These are phyloP conservation scores for Nineta flava DNA, from an alignment of 2,888 invertebrate species.

Conservation along the genomic window DNA sequence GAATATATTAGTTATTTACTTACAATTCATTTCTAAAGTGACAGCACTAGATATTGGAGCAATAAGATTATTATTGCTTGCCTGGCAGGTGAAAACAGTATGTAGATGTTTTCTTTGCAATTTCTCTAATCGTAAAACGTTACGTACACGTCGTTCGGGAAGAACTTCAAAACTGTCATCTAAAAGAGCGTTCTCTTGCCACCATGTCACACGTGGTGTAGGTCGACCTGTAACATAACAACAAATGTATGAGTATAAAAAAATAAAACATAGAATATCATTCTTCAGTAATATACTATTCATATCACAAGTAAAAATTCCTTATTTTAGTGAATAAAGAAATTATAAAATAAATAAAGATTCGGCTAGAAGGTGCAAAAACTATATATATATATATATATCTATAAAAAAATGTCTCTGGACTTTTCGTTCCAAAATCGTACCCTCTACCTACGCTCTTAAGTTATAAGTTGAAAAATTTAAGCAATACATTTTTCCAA, in stretches of 20 bases:
- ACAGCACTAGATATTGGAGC: conserved; percentile 50
- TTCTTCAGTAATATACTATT: background rate
- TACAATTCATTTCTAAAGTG: conserved; percentile 56
- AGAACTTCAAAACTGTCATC: conserved; percentile 52
- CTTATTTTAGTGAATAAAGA: no score
- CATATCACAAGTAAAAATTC: background rate
- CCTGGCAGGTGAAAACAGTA: conserved; percentile 53
- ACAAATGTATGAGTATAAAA: background rate
- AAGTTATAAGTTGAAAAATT: no score
- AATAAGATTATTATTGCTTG: conserved; percentile 54
- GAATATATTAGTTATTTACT: conserved; percentile 25
- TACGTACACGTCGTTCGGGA: conserved; percentile 48
- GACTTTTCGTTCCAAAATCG: no score
- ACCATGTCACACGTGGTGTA: conserved; percentile 59
- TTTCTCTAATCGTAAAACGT: conserved; percentile 50
- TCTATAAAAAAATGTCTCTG: no score
- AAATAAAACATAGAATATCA: background rate
- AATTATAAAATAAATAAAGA: no score
- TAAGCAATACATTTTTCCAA: no score
- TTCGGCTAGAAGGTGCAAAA: no score
- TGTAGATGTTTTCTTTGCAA: conserved; percentile 50
- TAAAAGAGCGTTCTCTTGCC: conserved; percentile 55
- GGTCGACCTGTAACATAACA: conserved; percentile 42
- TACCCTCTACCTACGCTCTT: no score
- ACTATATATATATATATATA: no score